Percentiles rank a stretch among this genome's conserved stretches.
phyloP scores from a whole-genome alignment of 2,888 invertebrate genomes.

The Dione vanillae region DNA sequence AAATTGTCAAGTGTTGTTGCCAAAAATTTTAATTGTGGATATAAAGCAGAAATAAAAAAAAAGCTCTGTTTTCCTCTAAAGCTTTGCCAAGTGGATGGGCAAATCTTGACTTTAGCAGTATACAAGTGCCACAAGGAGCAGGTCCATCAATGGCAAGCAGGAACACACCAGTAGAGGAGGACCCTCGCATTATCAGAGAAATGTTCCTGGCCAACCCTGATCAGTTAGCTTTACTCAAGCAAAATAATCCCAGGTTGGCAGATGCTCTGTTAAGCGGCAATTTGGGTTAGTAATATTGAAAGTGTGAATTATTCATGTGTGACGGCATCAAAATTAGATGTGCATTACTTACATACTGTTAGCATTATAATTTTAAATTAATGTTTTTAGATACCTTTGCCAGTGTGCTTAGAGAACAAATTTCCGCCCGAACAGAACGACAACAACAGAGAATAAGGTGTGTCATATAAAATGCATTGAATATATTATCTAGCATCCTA shows the following conservation, averaged over 20 bases:
- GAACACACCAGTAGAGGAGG: slow-evolving; percentile 86
- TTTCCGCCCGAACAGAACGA: slow-evolving; percentile 91
- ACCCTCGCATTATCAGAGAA: slow-evolving; percentile 92
- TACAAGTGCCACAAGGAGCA: slow-evolving; percentile 87
- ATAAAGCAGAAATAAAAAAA: slow-evolving; percentile 41
- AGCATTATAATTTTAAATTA: slow-evolving; percentile 43
- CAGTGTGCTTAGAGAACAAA: slow-evolving; percentile 91
- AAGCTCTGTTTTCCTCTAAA: slow-evolving; percentile 56
- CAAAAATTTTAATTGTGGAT: slow-evolving; percentile 23
- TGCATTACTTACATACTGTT: slow-evolving; percentile 30
- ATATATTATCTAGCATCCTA: background rate
- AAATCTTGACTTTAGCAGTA: slow-evolving; percentile 92
- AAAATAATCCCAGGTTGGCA: slow-evolving; percentile 96
- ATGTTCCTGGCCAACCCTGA: slow-evolving; percentile 96
- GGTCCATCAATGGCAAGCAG: slow-evolving; percentile 72
- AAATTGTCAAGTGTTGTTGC: slow-evolving; percentile 40
- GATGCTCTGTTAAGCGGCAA: slow-evolving; percentile 95
- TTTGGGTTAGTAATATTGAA: slow-evolving; percentile 82
- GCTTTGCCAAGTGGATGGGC: slow-evolving; percentile 81
- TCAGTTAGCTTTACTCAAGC: slow-evolving; percentile 94
- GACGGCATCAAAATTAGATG: background rate
- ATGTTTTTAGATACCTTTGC: slow-evolving; percentile 88
- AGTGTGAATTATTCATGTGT: slow-evolving; percentile 20
- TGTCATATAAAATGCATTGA: slow-evolving; percentile 28
- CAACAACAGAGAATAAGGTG: slow-evolving; percentile 90